A percentile compares a stretch with the other conserved stretches of the same genome.
Conservation (phyloP, 2,113 vertebrate genomes). For the Lepidothrix coronata region DNA sequence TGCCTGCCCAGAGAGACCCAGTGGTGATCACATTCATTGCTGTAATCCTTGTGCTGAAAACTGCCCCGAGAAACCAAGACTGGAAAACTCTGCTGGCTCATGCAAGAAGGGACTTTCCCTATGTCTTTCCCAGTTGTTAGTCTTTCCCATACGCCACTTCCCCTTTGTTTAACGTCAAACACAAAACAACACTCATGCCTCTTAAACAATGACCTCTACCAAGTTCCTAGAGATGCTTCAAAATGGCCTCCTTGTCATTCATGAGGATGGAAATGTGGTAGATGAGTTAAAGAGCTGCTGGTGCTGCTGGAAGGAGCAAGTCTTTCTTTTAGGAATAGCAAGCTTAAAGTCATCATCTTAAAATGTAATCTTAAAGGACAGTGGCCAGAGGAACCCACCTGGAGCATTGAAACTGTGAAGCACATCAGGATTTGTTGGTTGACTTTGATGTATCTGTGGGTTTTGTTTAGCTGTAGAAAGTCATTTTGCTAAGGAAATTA, state of each 20-base stretch:
- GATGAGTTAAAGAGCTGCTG: neutral
- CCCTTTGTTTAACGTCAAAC: neutral
- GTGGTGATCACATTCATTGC: neutral
- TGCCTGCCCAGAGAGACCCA: neutral
- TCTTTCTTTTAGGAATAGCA: neutral
- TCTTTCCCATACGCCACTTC: neutral
- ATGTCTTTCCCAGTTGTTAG: neutral
- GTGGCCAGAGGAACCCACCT: neutral
- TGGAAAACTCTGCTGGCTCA: neutral
- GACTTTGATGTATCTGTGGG: neutral
- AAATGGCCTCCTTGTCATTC: neutral
- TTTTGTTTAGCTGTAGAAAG: conserved; percentile 14
- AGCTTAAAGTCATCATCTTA: neutral
- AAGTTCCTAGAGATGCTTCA: neutral
- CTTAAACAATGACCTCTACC: neutral
- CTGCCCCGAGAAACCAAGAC: neutral
- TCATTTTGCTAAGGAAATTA: conserved; percentile 4
- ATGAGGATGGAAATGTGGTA: neutral
- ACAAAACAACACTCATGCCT: neutral
- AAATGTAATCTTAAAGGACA: neutral
- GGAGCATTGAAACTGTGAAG: neutral
- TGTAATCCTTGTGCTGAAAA: neutral
- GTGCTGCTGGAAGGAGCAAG: neutral
- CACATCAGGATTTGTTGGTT: neutral
- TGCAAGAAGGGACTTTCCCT: neutral